Base-by-base conservation (phyloP, 2,797 vertebrate genomes). In the Lateolabrax maculatus region DNA sequence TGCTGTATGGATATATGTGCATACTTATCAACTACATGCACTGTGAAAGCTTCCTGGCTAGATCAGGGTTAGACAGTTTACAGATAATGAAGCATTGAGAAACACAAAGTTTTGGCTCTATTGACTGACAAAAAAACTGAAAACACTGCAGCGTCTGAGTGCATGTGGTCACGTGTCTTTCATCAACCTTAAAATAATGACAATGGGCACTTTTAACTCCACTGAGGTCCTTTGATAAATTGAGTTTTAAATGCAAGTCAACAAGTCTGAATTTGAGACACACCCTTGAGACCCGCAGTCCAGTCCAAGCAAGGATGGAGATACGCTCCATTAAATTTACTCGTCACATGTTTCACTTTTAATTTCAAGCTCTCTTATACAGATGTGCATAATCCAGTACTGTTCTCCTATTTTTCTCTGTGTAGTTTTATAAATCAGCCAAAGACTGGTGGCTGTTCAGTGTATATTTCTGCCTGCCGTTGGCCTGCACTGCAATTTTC, bases 361-460 rank as follows among this genome's bases (percentile, higher is more conserved):
- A 53, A 39, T 77, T 29, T 49, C 15, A 4, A 64, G 4, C 12
- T 64, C 53, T 79, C 43, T 36, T 1, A 9, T 43, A 18, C 75
- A 81, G 73, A 84, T 86, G 73, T 36, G 21, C 11, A 13, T 75
- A 75, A 83, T 66, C 36, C 71, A 12, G 8, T 12, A 9, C 8
- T 41, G 37, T 81, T 80, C 27, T 80, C n/a, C 51, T 46, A 29
- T 74, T 75, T 61, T 15, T 82, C 29, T 81, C 72, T 84, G 74
- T 79, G 2, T 76, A 99, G 98, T 96, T 98, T 89, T 99, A 99
- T 83, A 97, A 98, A 88, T 90, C 89, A 62, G 96, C 95, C 9
- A 99, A 99, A 91, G 97, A 99, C 74, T 98, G 97, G 96, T 99
- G 98, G 98, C 94, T 99, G 48, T 99, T 99, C 72, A 94, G 97